Percentiles rank a stretch among this genome's conserved stretches.
These are phyloP conservation scores for Zapornia atra DNA, from an alignment of 2,113 vertebrate species.

Conservation along the genomic window DNA sequence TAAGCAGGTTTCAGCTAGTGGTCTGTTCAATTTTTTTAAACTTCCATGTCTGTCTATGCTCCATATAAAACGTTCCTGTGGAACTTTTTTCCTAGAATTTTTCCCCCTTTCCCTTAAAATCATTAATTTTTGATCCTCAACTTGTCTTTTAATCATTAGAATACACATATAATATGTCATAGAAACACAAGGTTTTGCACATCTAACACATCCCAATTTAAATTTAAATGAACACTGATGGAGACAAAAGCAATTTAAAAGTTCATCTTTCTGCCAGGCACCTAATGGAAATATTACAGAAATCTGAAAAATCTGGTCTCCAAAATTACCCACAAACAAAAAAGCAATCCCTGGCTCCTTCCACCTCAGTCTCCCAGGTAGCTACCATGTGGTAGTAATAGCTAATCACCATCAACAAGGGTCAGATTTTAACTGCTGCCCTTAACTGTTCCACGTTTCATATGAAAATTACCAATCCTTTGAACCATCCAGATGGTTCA, in stretches of 20 bases:
- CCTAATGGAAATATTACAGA: not conserved
- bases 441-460: not conserved
- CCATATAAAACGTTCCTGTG: not conserved
- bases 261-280: not conserved
- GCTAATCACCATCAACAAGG: not conserved
- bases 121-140: not conserved
- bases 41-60: not conserved
- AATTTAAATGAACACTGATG: not conserved
- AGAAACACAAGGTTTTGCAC: not conserved
- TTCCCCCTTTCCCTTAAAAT: not conserved
- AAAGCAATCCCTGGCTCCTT: not conserved
- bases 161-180: not conserved
- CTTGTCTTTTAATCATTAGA: not conserved
- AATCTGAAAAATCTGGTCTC: not conserved
- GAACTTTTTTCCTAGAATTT: not conserved
- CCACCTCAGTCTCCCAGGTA: not conserved
- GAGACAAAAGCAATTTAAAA: conserved; percentile 1
- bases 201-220: not conserved
- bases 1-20: not conserved
- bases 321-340: not conserved
- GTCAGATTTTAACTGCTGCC: conserved; percentile 25
- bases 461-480: conserved; percentile 21
- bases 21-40: not conserved
- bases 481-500: conserved; percentile 40
- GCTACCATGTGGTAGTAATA: not conserved